A percentile compares a stretch with the other conserved stretches of the same genome.
phyloP scores from a whole-genome alignment of 2,797 vertebrate species.

The Acanthornis magna region DNA sequence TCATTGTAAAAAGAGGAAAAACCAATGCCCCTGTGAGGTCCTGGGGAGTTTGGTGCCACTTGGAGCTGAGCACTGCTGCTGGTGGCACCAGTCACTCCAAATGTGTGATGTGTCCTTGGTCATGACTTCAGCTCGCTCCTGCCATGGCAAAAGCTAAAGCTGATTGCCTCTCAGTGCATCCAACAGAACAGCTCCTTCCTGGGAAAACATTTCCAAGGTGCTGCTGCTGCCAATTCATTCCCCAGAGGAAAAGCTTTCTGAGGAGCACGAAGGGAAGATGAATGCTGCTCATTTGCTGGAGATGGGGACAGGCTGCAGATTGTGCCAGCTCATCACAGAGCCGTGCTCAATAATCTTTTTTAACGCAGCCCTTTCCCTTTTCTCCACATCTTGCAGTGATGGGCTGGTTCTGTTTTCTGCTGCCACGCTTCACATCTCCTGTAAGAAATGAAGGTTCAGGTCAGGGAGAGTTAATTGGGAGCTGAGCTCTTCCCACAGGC shows the following conservation, averaged over 20 bases:
- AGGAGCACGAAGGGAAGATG: not conserved
- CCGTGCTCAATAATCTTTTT: not conserved
- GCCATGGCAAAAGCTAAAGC: not conserved
- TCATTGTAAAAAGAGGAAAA: not conserved
- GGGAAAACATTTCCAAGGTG: not conserved
- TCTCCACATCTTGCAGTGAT: not conserved
- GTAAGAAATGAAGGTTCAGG: not conserved
- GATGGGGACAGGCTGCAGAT: not conserved
- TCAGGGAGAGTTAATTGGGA: not conserved
- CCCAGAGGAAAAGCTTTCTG: not conserved
- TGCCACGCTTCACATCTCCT: not conserved
- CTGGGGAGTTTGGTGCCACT: not conserved
- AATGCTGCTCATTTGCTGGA: not conserved
- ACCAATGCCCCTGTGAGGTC: not conserved
- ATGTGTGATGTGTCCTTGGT: not conserved
- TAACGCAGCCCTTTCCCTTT: not conserved
- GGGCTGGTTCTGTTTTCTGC: not conserved
- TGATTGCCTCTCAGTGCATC: not conserved
- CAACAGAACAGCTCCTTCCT: not conserved
- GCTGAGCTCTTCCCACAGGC: not conserved
- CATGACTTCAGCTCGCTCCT: not conserved
- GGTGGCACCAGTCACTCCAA: not conserved
- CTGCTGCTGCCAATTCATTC: not conserved
- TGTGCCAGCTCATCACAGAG: not conserved
- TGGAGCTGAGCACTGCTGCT: not conserved